These are phyloP conservation scores for Opisthocomus hoazin DNA, from an alignment of 2,113 vertebrate species.

Conservation along the genomic window DNA sequence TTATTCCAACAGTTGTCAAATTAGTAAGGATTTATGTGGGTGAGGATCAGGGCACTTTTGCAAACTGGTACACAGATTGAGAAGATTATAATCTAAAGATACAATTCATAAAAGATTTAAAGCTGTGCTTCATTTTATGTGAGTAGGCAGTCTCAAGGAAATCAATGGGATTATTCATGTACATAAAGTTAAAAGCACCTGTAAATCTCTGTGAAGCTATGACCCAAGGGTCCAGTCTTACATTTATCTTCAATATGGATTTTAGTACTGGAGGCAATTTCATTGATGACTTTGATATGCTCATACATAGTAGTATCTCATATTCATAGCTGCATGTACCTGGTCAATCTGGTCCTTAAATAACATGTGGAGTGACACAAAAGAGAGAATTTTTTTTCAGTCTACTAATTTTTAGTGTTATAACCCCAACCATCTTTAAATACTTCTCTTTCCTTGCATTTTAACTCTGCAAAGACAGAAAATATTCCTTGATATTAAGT, in stretches of 20 bases:
- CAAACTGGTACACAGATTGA: not conserved
- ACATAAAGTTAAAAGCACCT: not conserved
- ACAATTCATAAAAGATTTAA: not conserved
- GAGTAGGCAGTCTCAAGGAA: not conserved
- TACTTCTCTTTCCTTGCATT: not conserved
- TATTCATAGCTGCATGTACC: not conserved
- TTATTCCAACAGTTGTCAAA: not conserved
- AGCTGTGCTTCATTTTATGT: not conserved
- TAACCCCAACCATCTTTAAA: not conserved
- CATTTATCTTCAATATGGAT: not conserved
- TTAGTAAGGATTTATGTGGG: not conserved
- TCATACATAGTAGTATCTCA: not conserved
- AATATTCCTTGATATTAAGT: not conserved
- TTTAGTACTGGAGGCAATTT: not conserved
- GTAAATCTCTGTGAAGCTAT: not conserved
- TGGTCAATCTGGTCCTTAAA: not conserved
- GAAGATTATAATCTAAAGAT: not conserved
- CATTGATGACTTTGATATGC: not conserved
- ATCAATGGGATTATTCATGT: not conserved
- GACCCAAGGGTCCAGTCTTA: not conserved
- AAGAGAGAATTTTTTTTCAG: not conserved
- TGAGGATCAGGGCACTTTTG: not conserved
- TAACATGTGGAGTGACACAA: not conserved
- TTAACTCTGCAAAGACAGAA: not conserved
- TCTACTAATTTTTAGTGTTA: not conserved